These are phyloP conservation scores for Pangasius mekongensis DNA, from an alignment of 2,797 vertebrate species.

Conservation along the genomic window DNA sequence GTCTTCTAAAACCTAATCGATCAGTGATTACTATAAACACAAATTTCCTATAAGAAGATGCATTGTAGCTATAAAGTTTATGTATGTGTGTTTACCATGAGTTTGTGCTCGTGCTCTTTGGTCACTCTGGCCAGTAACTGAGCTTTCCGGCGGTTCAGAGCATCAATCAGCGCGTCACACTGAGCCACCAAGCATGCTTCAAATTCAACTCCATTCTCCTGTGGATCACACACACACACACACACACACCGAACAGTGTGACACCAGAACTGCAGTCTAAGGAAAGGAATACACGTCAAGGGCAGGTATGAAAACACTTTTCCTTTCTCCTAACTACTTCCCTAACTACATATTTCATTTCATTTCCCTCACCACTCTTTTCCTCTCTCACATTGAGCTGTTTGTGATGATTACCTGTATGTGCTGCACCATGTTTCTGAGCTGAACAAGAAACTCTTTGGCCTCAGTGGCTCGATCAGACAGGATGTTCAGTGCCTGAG, in stretches of 20 bases:
- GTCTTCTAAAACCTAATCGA: neutral
- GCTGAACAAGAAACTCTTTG: slow-evolving; percentile 96
- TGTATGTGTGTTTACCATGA: slow-evolving; percentile 82
- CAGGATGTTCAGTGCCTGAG: slow-evolving; percentile 91
- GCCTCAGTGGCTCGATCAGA: slow-evolving; percentile 96
- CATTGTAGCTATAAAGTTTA: neutral
- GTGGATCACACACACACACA: slow-evolving; percentile 41
- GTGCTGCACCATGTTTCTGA: slow-evolving; percentile 96
- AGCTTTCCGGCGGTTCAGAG: slow-evolving; percentile 93
- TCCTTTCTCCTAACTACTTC: neutral
- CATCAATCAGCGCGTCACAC: slow-evolving; percentile 97
- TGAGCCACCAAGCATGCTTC: slow-evolving; percentile 97
- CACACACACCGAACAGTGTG: neutral
- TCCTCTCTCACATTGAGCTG: neutral
- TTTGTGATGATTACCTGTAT: slow-evolving; percentile 85
- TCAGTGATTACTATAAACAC: neutral
- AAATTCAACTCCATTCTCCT: slow-evolving; percentile 98
- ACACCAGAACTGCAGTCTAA: neutral
- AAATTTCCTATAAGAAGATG: neutral
- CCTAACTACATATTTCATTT: neutral
- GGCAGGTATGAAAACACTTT: neutral
- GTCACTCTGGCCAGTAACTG: slow-evolving; percentile 92
- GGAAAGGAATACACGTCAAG: slow-evolving; percentile 17
- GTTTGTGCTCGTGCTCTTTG: slow-evolving; percentile 97
- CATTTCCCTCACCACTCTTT: neutral